Conservation (phyloP, 92 coral and sea anemone species). For the Ricordea florida region DNA sequence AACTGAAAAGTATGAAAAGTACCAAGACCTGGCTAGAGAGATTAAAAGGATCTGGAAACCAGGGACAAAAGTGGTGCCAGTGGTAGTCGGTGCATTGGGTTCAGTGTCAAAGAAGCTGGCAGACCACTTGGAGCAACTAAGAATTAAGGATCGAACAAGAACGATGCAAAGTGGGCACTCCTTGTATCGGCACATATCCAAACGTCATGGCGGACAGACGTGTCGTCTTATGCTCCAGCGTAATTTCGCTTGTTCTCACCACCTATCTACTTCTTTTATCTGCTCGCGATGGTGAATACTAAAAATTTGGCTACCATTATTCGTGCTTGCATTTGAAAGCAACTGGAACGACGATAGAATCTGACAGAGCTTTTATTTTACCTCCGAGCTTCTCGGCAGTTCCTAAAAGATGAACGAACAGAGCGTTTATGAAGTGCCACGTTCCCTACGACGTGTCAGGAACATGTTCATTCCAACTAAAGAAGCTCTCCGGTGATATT, state of each 20-base stretch:
- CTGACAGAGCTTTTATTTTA: background rate
- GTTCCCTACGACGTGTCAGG: background rate
- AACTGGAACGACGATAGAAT: background rate
- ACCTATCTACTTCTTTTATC: background rate
- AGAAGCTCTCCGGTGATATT: slow-evolving; percentile 21
- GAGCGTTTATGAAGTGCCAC: background rate
- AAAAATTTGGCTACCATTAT: background rate
- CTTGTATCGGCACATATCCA: too few relatives aligned
- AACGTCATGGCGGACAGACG: too few relatives aligned
- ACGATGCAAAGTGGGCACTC: too few relatives aligned
- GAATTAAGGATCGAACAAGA: too few relatives aligned
- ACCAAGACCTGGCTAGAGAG: too few relatives aligned
- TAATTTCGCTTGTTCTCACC: background rate
- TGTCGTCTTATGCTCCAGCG: background rate
- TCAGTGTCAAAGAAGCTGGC: too few relatives aligned
- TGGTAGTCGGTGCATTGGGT: too few relatives aligned
- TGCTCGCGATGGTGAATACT: background rate
- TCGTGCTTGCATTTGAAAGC: background rate
- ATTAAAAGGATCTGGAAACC: too few relatives aligned
- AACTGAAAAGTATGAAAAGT: too few relatives aligned
- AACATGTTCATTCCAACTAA: background rate
- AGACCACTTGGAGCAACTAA: too few relatives aligned
- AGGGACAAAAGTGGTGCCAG: too few relatives aligned
- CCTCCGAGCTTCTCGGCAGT: background rate
- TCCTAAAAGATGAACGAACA: too few relatives aligned